Percentiles rank a stretch among this genome's conserved stretches.
These are phyloP conservation scores for Slavum lentiscoides DNA, from an alignment of 2,888 invertebrate species.

Conservation along the genomic window DNA sequence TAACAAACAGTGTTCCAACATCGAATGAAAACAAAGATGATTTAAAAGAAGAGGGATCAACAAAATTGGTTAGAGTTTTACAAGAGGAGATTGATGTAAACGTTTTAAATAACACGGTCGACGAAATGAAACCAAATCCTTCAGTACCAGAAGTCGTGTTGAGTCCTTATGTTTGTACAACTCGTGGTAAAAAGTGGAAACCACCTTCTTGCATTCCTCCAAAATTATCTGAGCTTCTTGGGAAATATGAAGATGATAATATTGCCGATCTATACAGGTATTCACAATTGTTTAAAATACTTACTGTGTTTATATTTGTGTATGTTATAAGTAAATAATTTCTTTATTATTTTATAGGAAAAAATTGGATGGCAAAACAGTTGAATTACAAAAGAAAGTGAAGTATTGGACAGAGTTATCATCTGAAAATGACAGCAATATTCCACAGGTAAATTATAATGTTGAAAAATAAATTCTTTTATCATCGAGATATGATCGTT, in stretches of 20 bases:
- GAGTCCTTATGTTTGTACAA: conserved; percentile 47
- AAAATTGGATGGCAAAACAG: conserved; percentile 34
- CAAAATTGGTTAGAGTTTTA: not conserved
- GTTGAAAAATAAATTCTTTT: not conserved
- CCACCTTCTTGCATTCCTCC: conserved; percentile 36
- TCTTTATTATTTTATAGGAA: conserved; percentile 22
- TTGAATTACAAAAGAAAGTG: conserved; percentile 43
- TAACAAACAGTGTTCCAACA: not conserved
- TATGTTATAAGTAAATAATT: not conserved
- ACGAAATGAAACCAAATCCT: not conserved
- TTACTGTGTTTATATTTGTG: not conserved
- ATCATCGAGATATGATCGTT: not conserved
- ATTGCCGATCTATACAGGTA: conserved; percentile 42
- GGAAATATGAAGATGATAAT: conserved; percentile 40
- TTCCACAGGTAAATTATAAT: conserved; percentile 34
- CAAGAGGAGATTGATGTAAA: not conserved
- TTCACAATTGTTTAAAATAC: not conserved
- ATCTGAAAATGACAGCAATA: conserved; percentile 5
- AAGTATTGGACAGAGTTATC: conserved; percentile 40
- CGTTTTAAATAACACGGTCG: conserved; percentile 17
- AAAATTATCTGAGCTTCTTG: conserved; percentile 36
- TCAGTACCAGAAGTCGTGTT: conserved; percentile 3
- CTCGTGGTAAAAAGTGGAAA: conserved; percentile 46
- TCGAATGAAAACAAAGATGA: not conserved
- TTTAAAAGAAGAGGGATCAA: not conserved